These are phyloP conservation scores for Pedionomus torquatus DNA, from an alignment of 2,113 vertebrate genomes.

Conservation along the genomic window DNA sequence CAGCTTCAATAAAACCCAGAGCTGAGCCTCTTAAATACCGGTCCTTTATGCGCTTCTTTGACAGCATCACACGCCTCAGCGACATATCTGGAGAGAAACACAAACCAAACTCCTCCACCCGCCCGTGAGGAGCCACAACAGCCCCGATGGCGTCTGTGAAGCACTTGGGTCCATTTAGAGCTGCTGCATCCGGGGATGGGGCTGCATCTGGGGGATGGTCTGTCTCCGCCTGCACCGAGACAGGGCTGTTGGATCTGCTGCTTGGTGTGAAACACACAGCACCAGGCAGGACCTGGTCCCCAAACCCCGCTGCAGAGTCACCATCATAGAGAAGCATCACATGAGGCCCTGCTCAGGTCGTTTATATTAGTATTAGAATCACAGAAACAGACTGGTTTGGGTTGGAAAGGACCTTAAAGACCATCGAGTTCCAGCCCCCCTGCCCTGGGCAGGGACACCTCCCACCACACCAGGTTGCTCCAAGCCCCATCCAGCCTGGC, in stretches of 20 bases:
- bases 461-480: not conserved
- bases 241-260: not conserved
- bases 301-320: rapidly evolving
- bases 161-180: not conserved
- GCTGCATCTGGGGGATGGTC: too few species aligned
- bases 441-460: not conserved
- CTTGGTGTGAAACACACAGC: not conserved
- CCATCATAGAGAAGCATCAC: rapidly evolving
- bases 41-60: not conserved
- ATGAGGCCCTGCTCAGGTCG: not conserved
- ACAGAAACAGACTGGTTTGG: too few species aligned
- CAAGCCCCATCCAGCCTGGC: not conserved
- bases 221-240: not conserved
- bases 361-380: not conserved
- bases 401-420: not conserved
- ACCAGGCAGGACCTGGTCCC: rapidly evolving
- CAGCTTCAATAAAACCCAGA: slow-evolving; percentile 47
- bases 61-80: not conserved
- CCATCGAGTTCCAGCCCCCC: not conserved
- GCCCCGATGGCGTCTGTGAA: not conserved
- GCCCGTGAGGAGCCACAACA: rapidly evolving
- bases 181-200: too few species aligned
- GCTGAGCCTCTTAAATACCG: not conserved
- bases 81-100: not conserved
- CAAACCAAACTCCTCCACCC: not conserved